phyloP scores from a whole-genome alignment of 2,888 invertebrate species.

The Caenorhabditis japonica region DNA sequence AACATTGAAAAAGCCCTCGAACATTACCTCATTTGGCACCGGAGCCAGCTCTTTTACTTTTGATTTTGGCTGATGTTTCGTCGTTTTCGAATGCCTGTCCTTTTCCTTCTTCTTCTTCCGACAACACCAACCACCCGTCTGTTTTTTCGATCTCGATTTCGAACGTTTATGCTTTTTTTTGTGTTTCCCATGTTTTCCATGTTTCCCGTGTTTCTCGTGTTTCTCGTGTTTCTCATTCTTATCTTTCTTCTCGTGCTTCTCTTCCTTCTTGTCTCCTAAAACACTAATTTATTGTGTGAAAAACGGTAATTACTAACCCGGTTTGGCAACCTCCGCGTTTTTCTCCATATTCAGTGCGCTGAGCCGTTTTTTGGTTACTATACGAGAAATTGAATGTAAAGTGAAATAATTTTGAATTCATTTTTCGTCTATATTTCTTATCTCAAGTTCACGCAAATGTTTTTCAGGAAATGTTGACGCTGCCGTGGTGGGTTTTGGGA shows the following conservation, averaged over 20 bases:
- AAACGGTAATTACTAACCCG: too few species aligned
- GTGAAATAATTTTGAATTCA: neutral
- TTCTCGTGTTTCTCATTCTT: neutral
- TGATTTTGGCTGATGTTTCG: slow-evolving; percentile 14
- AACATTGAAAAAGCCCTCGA: neutral
- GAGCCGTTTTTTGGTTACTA: neutral
- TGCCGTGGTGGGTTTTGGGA: slow-evolving; percentile 43
- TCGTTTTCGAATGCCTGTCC: slow-evolving; percentile 1
- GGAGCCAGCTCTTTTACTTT: slow-evolving; percentile 6
- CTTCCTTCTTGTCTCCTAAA: neutral
- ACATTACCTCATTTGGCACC: slow-evolving; percentile 19
- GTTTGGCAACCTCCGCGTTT: too few species aligned
- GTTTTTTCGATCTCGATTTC: slow-evolving; percentile 28
- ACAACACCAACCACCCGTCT: slow-evolving; percentile 8
- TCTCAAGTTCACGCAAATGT: neutral
- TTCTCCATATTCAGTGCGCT: too few species aligned
- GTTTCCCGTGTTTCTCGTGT: slow-evolving; percentile 9
- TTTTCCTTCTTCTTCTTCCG: slow-evolving; percentile 18
- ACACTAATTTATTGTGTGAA: too few species aligned
- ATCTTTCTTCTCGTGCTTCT: neutral
- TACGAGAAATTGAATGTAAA: neutral
- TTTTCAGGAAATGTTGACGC: slow-evolving; percentile 11
- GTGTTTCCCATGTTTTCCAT: neutral
- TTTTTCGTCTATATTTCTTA: neutral
- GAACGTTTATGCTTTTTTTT: too few species aligned